Base-by-base conservation (phyloP, 2,888 invertebrate genomes). In the Amitus sp. region DNA sequence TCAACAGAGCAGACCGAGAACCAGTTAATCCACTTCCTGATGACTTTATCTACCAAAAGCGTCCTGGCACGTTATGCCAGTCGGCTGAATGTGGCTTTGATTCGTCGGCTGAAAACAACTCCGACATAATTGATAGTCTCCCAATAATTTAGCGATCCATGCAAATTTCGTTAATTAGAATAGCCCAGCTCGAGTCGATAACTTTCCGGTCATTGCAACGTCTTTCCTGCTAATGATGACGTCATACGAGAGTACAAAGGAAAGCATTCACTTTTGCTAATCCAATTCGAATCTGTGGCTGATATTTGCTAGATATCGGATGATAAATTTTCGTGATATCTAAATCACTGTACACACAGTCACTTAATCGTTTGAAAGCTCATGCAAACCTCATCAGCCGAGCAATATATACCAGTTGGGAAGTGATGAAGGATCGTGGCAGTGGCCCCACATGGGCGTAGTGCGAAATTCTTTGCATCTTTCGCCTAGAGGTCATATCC, bases 1-100 rank as follows among this genome's bases (percentile, higher is more conserved):
- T 18, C 47, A 27, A 30, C 56, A 27, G 23, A 47, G 47, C 10
- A 34, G 20, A 45, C 23, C 30, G 28, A 57, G 42, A 57, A 47
- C 57, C 57, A 46, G 57, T 57, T 51, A 47, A 51, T 47, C 51
- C 47, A 51, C 51, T 57, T 57, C 50, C 40, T 56, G 51, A 50
- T 51, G 57, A 43, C 57, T 57, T 20, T 47, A 57, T 57, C 47
- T 47, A 43, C 27, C 50, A n/a, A 57, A 47, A 47, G 47, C 42
- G 34, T 51, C 45, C 47, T 19, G 43, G 57, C 12, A 40, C 45
- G 13, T 20, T 47, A 52, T 20, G 34, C 51, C 43, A 34, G 23
- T 20, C 30, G 39, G 43, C 19, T 27, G 40, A 50, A 50, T 51
- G 43, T 51, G 43, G 51, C 51, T 34, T 51, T 43, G 34, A 51